Conservation (phyloP, 2,888 invertebrate genomes). For the Epinotia bilunana region DNA sequence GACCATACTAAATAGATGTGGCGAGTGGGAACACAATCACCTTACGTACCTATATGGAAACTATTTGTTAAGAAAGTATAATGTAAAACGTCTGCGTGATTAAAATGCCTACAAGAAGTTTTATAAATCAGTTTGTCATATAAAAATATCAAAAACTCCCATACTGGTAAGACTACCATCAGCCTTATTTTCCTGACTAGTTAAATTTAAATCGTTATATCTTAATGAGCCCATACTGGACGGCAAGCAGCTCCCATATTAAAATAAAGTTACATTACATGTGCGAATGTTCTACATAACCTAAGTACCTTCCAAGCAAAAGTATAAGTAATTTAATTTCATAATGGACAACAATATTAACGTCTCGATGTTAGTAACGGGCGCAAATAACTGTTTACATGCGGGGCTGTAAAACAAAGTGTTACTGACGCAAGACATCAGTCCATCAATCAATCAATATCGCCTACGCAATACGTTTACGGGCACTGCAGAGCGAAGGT, state of each 20-base stretch:
- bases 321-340: background rate
- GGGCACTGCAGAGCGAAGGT: slow-evolving; percentile 28
- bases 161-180: background rate
- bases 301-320: background rate
- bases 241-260: background rate
- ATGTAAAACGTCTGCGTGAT: background rate
- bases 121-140: background rate
- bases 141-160: background rate
- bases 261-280: background rate
- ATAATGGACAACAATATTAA: background rate
- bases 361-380: slow-evolving; percentile 4
- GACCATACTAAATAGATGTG: slow-evolving; percentile 13
- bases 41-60: background rate
- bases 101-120: background rate
- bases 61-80: slow-evolving; percentile 2
- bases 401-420: slow-evolving; percentile 45
- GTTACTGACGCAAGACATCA: slow-evolving; percentile 50
- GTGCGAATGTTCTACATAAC: background rate
- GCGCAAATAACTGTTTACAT: slow-evolving; percentile 22
- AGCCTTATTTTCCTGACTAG: background rate
- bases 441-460: slow-evolving; percentile 47
- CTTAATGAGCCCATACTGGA: background rate
- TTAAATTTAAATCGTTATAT: background rate
- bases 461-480: slow-evolving; percentile 46
- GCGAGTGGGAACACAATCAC: slow-evolving; percentile 9